Evolutionary conservation across 2,888 invertebrate genomes (phyloP).

Genomic region (Octonoba sinensis): DNA sequence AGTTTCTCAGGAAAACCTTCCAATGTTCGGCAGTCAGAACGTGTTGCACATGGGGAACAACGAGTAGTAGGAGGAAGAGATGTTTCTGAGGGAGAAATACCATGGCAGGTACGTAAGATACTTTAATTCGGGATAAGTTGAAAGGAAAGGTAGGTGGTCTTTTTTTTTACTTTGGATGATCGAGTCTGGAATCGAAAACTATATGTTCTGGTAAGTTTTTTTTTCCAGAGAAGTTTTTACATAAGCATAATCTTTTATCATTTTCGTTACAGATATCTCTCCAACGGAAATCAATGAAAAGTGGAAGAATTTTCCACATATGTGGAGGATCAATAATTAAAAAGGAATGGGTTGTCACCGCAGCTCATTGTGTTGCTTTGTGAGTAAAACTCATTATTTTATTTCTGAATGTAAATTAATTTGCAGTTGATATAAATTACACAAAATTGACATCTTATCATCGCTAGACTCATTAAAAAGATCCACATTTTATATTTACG

Average conservation of each 20-base stretch:
- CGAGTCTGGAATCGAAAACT: neutral
- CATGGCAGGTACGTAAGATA: constrained; percentile 58
- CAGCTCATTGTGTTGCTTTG: constrained; percentile 65
- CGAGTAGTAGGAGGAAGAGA: constrained; percentile 61
- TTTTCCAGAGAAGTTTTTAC: no score
- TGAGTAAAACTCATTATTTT: constrained; percentile 32
- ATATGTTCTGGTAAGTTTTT: neutral
- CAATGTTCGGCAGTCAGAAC: neutral
- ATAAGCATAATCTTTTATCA: neutral
- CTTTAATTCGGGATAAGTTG: neutral
- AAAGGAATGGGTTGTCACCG: constrained; percentile 60
- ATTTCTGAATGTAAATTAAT: no score
- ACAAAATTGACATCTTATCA: no score
- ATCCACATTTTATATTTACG: no score
- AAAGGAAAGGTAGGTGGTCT: constrained; percentile 17
- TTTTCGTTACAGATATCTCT: constrained; percentile 38
- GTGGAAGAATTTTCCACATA: constrained; percentile 49
- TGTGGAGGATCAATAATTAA: constrained; percentile 64
- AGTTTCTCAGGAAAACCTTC: no score
- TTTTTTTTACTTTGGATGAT: neutral
- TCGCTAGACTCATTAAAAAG: no score
- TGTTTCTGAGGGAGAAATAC: constrained; percentile 59
- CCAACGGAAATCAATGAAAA: constrained; percentile 53
- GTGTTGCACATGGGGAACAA: constrained; percentile 31
- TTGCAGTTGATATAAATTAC: no score